Base-by-base conservation (phyloP, 2,797 vertebrate species). In the Takifugu ocellatus region DNA sequence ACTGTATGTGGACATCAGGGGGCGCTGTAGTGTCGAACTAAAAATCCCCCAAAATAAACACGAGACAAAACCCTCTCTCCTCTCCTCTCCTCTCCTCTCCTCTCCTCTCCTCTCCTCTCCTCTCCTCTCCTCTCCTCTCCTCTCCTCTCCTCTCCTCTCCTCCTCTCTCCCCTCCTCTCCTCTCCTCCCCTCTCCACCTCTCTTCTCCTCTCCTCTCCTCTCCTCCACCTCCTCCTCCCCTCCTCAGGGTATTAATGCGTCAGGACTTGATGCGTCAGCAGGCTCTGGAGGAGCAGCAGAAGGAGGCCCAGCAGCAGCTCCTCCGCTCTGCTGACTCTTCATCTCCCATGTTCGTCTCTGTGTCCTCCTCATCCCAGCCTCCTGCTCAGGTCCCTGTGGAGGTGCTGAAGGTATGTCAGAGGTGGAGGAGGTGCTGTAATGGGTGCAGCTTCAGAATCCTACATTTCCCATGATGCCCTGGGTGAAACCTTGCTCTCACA, bases 231-330 rank as follows among this genome's bases (percentile, higher is more conserved):
- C 17, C 17, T 17, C 17, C 17, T 17, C 17, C 17, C 25, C 24
- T 74, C 54, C 69, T 54, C 69, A 84, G 81, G 74, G 91, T 96
- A 56, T 78, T 94, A 61, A 79, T 94, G 73, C 88, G 94, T 33
- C 95, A 96, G 88, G 93, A 95, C 80, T 83, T 95, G 75, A 95
- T 96, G 94, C 85, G 93, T 63, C 93, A 94, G 55, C 94, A 96
- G 87, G 90, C 92, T 0, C 90, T 91, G 69, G 92, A 95, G 71
- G 93, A 95, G 79, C 93, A 95, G 80, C 90, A 91, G 63, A 87
- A 92, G 57, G 94, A 95, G 81, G 90, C 88, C 7, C 92, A 87
- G 72, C 85, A 87, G 71, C 89, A 75, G 27, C 77, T 82, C 27
- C 71, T 85, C 27, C 56, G 25, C 42, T 25, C 70, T 5, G 16